Conservation (phyloP, 2,888 invertebrate genomes). For the Lutraria lutraria region DNA sequence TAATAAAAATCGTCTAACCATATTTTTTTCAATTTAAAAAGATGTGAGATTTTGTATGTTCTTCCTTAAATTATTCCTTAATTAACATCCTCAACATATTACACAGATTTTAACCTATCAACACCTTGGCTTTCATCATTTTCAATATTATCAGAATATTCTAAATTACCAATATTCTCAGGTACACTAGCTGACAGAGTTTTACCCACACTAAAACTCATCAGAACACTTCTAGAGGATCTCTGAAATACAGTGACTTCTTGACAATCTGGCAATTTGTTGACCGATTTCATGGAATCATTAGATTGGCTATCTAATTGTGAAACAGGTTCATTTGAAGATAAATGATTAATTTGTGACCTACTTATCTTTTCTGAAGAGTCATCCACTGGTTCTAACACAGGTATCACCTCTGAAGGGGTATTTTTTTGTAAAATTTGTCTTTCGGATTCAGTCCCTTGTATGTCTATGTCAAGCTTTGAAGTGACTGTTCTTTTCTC, state of each 20-base stretch:
- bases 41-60: too few species aligned
- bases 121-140: neutral
- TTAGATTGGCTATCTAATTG: neutral
- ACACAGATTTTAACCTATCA: neutral
- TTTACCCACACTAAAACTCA: slow-evolving; percentile 42
- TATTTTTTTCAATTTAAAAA: too few species aligned
- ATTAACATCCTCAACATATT: neutral
- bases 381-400: neutral
- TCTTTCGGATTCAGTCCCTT: neutral
- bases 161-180: slow-evolving; percentile 37
- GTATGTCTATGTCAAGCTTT: neutral
- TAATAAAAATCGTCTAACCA: too few species aligned
- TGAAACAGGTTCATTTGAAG: neutral
- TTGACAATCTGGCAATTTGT: neutral
- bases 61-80: too few species aligned
- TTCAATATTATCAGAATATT: slow-evolving; percentile 6
- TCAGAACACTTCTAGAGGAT: slow-evolving; percentile 34
- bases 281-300: neutral
- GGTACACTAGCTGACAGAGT: slow-evolving; percentile 44
- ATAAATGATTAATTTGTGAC: neutral
- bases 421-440: slow-evolving; percentile 1
- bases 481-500: neutral
- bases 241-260: slow-evolving; percentile 45
- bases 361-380: neutral
- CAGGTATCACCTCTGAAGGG: neutral